Conservation (phyloP, 2,113 vertebrate species). For the Rhabdomys dilectus region DNA sequence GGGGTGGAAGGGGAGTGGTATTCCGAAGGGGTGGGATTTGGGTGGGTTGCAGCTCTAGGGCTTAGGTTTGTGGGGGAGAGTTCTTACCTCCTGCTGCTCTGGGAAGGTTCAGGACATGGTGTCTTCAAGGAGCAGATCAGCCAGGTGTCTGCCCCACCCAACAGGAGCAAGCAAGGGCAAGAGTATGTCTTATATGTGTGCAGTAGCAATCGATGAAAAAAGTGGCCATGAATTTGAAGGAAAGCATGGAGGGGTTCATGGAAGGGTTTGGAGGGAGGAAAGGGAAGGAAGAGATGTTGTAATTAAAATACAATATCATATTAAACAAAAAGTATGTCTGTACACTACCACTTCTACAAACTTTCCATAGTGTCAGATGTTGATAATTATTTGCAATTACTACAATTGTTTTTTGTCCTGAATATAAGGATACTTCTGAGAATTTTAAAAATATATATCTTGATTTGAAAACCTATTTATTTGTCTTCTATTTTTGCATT, state of each 20-base stretch:
- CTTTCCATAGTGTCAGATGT: conserved; percentile 51
- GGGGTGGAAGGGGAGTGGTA: no score
- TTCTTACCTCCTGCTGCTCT: no score
- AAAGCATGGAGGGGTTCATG: neutral
- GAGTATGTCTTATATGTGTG: neutral
- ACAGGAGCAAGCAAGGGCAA: no score
- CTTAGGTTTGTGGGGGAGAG: no score
- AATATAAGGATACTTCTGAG: conserved; percentile 15
- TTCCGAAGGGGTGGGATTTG: no score
- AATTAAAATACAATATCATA: neutral
- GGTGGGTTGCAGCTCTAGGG: no score
- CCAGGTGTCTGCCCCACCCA: no score
- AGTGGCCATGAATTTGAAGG: neutral
- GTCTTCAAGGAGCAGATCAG: no score
- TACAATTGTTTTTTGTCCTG: conserved; percentile 45
- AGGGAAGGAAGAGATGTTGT: neutral
- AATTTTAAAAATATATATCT: conserved; percentile 5
- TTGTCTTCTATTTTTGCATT: neutral
- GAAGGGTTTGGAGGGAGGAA: neutral
- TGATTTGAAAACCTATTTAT: neutral
- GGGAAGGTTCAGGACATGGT: no score
- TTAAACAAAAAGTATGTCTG: neutral
- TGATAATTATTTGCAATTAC: conserved; percentile 24
- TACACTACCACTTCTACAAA: neutral
- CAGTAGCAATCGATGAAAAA: neutral